phyloP scores from a whole-genome alignment of 2,888 invertebrate genomes.

The Eupithecia dodoneata region DNA sequence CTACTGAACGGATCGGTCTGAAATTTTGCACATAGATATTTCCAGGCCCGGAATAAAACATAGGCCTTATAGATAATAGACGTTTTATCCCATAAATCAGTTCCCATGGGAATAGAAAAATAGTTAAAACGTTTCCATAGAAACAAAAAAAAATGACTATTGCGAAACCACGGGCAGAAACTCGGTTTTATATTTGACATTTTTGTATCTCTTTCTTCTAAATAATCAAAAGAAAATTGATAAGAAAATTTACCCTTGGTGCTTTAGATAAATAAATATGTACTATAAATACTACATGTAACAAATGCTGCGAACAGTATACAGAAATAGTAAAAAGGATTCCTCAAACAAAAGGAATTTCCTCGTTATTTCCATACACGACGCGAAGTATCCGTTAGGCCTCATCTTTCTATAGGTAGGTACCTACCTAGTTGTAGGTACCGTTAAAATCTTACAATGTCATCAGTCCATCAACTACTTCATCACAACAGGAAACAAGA shows the following conservation, averaged over 20 bases:
- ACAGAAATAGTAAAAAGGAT: not conserved
- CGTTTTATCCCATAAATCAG: too few species aligned
- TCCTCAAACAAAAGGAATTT: not conserved
- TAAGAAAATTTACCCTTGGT: not conserved
- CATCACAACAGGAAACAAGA: constrained; percentile 1
- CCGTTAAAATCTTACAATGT: constrained; percentile 13
- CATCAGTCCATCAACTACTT: constrained; percentile 3
- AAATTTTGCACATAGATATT: too few species aligned
- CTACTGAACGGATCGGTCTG: too few species aligned
- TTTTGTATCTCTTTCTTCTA: not conserved
- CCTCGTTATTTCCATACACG: not conserved
- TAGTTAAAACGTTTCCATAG: too few species aligned
- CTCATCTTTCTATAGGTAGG: not conserved
- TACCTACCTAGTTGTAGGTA: too few species aligned
- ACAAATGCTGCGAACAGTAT: not conserved
- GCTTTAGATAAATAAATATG: not conserved
- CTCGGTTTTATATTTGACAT: not conserved
- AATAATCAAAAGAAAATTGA: too few species aligned
- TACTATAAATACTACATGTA: not conserved
- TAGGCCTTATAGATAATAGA: too few species aligned
- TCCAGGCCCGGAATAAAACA: too few species aligned
- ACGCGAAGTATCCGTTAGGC: constrained; percentile 1
- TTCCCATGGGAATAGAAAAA: too few species aligned
- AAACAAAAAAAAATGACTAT: too few species aligned
- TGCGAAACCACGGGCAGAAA: too few species aligned